These are phyloP conservation scores for Sciaenops ocellatus DNA, from an alignment of 2,797 vertebrate species.

Conservation along the genomic window DNA sequence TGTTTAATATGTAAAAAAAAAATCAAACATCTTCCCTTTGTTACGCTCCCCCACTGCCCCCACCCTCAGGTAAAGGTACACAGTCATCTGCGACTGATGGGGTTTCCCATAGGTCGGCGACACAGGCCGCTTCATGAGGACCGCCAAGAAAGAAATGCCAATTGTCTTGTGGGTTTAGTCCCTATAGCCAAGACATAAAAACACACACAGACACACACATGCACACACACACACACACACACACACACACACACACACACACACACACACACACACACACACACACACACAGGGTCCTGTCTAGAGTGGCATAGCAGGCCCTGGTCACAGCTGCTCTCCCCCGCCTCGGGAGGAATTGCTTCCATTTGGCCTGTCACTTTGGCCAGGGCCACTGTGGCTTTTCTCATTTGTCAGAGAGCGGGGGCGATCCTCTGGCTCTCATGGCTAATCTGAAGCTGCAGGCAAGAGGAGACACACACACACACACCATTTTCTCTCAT, in stretches of 20 bases:
- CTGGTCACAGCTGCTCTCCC: conserved; percentile 86
- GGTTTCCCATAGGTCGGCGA: conserved; percentile 76
- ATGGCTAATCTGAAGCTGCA: conserved; percentile 81
- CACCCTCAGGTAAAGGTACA: conserved; percentile 58
- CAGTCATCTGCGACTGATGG: conserved; percentile 57
- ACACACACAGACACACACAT: neutral
- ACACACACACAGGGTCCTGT: conserved; percentile 61
- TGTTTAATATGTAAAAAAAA: conserved; percentile 17
- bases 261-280: conserved; percentile 9
- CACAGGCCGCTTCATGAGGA: conserved; percentile 69
- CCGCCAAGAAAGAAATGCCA: conserved; percentile 78
- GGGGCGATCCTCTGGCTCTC: conserved; percentile 82
- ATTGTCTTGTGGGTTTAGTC: conserved; percentile 76
- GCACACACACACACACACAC: neutral
- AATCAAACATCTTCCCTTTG: neutral
- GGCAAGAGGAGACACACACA: conserved; percentile 64
- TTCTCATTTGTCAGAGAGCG: conserved; percentile 87
- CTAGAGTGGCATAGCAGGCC: conserved; percentile 78
- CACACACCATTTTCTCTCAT: conserved; percentile 50
- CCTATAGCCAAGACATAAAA: conserved; percentile 52
- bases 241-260: conserved; percentile 1
- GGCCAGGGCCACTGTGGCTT: conserved; percentile 84
- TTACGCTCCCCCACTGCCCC: too few species aligned
- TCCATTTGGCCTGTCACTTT: conserved; percentile 90
- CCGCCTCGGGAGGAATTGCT: conserved; percentile 88